Evolutionary conservation across 2,797 vertebrate species (phyloP), one percentile per base, ranked within the genome.

Genomic region (Siniperca undulata): DNA sequence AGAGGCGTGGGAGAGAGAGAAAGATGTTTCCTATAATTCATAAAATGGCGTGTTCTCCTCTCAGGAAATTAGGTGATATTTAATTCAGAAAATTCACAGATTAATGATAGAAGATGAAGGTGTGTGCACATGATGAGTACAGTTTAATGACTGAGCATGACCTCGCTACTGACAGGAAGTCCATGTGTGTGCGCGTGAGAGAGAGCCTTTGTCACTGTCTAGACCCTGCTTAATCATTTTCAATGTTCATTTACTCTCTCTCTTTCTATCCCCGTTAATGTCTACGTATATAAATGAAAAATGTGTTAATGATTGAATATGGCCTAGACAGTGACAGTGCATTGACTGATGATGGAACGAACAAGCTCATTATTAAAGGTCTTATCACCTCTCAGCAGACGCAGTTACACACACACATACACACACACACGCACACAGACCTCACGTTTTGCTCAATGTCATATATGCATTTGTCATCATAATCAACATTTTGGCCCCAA

Each of bases 291-390:
- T 71, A 75, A 90, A 86, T 87, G 85, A 91, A 89, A 91, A 87
- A 86, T 83, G 70, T 80, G 88, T 86, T 90, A 86, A 91, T 91
- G 84, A 91, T 85, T 86, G 90, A 91, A 86, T 90, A 82, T 24
- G 73, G 75, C 83, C 46, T 12, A 79, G 89, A 84, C 87, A 86
- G 80, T 89, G 90, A 89, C 86, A 75, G 85, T 40, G 78, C 83
- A 65, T 53, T 93, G 93, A 94, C 87, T 93, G 89, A 92, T 94
- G 91, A 88, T 27, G 8, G 76, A 87, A 88, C 11, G 88, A 88
- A 89, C 84, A 86, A 87, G 87, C 89, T 92, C 91, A 90, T 94
- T 90, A 94, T 88, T 90, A 88, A 89, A 92, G 86, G 92, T 92
- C 91, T 94, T 94, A 94, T 94, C 93, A 89, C 84, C 84, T 88